These are phyloP conservation scores for Premnoplex brunnescens DNA, from an alignment of 2,797 vertebrate genomes.

Conservation along the genomic window DNA sequence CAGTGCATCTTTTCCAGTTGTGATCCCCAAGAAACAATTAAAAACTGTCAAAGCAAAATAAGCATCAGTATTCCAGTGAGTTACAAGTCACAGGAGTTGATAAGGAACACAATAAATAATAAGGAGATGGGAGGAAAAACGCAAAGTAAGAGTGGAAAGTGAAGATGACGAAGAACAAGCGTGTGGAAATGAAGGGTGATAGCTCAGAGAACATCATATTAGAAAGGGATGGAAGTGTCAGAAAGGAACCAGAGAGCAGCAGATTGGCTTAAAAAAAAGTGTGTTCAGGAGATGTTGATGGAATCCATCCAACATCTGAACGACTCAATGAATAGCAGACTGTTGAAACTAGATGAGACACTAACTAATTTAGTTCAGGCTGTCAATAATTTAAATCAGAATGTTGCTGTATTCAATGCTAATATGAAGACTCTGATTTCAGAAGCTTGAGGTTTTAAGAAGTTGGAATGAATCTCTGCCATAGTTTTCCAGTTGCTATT, in stretches of 20 bases:
- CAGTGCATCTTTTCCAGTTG: neutral
- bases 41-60: neutral
- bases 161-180: neutral
- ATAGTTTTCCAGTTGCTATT: neutral
- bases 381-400: constrained; percentile 73
- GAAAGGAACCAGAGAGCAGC: constrained; percentile 43
- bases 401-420: constrained; percentile 39
- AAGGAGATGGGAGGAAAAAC: neutral
- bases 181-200: neutral
- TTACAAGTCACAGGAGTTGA: neutral
- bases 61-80: neutral
- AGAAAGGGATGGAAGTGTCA: constrained; percentile 44
- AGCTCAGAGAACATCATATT: constrained; percentile 3
- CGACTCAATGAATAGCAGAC: constrained; percentile 65
- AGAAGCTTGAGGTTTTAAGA: constrained; percentile 40
- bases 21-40: neutral
- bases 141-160: neutral
- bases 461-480: neutral
- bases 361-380: constrained; percentile 69
- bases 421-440: constrained; percentile 34
- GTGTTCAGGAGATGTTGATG: constrained; percentile 66
- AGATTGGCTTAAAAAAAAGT: constrained; percentile 36
- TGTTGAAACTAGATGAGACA: constrained; percentile 68
- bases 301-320: constrained; percentile 68
- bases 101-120: neutral